Conservation (phyloP, 2,797 vertebrate species). For the Anas bernieri region DNA sequence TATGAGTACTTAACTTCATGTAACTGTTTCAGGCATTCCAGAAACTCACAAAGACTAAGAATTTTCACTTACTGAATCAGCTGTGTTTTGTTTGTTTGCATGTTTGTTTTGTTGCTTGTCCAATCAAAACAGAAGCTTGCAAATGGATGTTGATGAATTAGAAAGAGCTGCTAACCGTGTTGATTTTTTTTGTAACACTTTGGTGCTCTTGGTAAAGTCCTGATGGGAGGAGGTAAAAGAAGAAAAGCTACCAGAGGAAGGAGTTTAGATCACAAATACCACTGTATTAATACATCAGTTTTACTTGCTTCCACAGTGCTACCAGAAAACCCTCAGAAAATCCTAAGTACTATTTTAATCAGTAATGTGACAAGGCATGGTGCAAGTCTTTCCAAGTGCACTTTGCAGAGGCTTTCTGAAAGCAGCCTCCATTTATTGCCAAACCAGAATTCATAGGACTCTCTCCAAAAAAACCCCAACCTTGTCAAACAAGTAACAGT, state of each 20-base stretch:
- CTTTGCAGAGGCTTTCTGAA: not conserved
- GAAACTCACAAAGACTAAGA: not conserved
- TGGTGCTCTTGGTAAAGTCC: not conserved
- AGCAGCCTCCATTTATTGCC: not conserved
- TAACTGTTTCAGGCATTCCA: not conserved
- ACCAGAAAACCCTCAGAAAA: constrained; percentile 2
- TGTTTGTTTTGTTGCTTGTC: not conserved
- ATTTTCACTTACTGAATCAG: constrained; percentile 3
- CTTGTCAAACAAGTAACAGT: not conserved
- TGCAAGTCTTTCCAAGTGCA: not conserved
- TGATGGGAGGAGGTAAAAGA: not conserved
- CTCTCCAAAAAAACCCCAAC: not conserved
- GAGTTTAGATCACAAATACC: not conserved
- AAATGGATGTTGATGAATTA: not conserved
- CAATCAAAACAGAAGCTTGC: not conserved
- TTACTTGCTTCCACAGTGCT: not conserved
- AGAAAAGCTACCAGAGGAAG: not conserved
- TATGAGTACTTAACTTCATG: not conserved
- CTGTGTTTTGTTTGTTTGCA: not conserved
- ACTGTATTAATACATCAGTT: not conserved
- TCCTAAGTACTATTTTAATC: not conserved
- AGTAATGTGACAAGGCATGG: not conserved
- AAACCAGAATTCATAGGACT: constrained; percentile 1
- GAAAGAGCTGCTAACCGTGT: not conserved
- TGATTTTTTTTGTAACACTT: not conserved